Base-by-base conservation (phyloP, 2,888 invertebrate species). In the Actias luna region DNA sequence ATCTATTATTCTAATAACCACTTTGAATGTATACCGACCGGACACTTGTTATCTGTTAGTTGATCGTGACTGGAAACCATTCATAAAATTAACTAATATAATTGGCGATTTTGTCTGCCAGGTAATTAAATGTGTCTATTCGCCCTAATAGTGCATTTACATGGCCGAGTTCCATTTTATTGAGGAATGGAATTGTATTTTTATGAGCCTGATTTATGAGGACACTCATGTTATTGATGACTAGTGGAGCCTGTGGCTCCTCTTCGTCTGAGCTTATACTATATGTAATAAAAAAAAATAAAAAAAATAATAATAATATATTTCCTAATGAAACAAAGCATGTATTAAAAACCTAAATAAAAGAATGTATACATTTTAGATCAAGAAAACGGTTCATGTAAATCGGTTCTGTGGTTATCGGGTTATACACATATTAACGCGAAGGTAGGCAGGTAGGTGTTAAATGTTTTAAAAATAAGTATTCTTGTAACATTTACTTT, bases 51-150 rank as follows among this genome's bases (percentile, higher is more conserved):
- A 55, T 22, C 55, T 4, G 29, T 29, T 55, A n/a, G 1, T 10
- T n/a, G 27, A 29, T 55, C 55, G 55, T 55, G 55, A 55, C 55
- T 29, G 55, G n/a, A 29, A 55, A 55, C 29, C 27, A 29, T 55
- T 55, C 5, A 55, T 55, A 29, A 55, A 55, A 55, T 27, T 29
- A 55, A 55, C 55, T 29, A 55, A 55, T 55, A 55, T 5, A 29
- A 14, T 55, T 29, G 29, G 29, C 29, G 29, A 55, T 55, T 55
- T 55, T 55, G 29, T 55, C 55, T 55, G 29, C 5, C 8, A 22
- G 29, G 55, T n/a, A 5, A 55, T 55, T 55, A 55, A 55, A 55
- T 55, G 29, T 70, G 64, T 63, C 65, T 66, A 70, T 68, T 62
- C 31, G 61, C 60, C 66, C 62, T 69, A 64, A 65, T 68, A 55